A percentile compares a stretch with the other conserved stretches of the same genome.
Evolutionary conservation across 2,888 invertebrate genomes (phyloP).

Genomic region (Scaptomyza parva): DNA sequence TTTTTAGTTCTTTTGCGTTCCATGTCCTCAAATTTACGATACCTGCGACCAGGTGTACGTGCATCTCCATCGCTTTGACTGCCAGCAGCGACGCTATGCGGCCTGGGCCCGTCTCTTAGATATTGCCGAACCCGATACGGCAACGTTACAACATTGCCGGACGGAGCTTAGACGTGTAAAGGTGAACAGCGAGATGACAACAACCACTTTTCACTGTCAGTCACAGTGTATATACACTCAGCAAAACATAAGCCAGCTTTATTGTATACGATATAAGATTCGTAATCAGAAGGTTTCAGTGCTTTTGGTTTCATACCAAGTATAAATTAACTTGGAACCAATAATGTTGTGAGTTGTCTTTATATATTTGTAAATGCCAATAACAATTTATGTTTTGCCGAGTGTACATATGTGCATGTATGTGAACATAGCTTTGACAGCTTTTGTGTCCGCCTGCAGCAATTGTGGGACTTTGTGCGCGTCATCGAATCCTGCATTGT

Average conservation of each 20-base stretch:
- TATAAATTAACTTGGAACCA: too few relatives aligned
- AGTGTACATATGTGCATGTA: too few relatives aligned
- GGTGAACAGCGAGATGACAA: conserved; percentile 83
- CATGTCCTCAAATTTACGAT: conserved; percentile 89
- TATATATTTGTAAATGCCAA: background rate
- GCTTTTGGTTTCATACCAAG: too few relatives aligned
- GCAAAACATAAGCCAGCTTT: background rate
- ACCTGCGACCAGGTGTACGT: conserved; percentile 89
- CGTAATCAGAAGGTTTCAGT: background rate
- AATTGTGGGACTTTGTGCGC: conserved; percentile 96
- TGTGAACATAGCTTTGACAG: conserved; percentile 19
- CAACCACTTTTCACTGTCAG: background rate
- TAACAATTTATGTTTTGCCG: background rate
- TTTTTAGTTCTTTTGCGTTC: conserved; percentile 87
- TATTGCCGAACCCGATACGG: conserved; percentile 93
- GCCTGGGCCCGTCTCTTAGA: conserved; percentile 94
- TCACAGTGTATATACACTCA: background rate
- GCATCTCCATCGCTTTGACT: conserved; percentile 89
- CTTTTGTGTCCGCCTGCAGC: conserved; percentile 83
- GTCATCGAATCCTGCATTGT: conserved; percentile 93
- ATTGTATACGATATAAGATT: too few relatives aligned
- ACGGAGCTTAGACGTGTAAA: conserved; percentile 92
- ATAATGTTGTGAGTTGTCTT: too few relatives aligned
- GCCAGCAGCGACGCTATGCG: conserved; percentile 88
- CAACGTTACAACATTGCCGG: conserved; percentile 90